Evolutionary conservation across 2,797 vertebrate genomes (phyloP).

Genomic region (Coregonus ussuriensis): DNA sequence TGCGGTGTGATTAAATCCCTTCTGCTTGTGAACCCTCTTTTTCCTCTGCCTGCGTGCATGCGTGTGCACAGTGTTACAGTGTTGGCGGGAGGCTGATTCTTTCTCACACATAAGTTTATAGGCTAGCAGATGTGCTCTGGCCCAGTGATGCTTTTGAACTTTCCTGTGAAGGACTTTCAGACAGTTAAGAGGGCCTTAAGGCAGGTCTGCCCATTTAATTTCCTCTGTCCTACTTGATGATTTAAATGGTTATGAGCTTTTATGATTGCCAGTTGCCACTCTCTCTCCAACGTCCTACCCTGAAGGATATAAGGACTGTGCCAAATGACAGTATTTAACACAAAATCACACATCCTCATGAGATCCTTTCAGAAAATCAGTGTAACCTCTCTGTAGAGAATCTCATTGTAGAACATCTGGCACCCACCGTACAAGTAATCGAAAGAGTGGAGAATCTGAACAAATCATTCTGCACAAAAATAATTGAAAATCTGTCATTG

Average conservation of each 20-base stretch:
- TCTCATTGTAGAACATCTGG: background rate
- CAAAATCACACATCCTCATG: conserved; percentile 26
- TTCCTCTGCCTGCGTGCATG: background rate
- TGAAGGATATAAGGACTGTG: conserved; percentile 13
- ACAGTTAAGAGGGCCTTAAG: conserved; percentile 46
- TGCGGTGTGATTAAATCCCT: conserved; percentile 37
- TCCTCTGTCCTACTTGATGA: conserved; percentile 42
- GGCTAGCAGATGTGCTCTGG: conserved; percentile 26
- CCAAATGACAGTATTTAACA: background rate
- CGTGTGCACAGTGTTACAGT: conserved; percentile 11
- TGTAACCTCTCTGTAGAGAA: background rate
- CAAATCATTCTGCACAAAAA: background rate
- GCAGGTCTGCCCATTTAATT: conserved; percentile 48
- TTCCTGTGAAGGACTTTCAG: conserved; percentile 44
- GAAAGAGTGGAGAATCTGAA: background rate
- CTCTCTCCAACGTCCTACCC: conserved; percentile 21
- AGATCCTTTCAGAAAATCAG: background rate
- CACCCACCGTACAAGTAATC: background rate
- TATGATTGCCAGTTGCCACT: conserved; percentile 40
- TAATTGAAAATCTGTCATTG: background rate
- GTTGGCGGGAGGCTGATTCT: conserved; percentile 1
- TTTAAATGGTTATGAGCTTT: conserved; percentile 46
- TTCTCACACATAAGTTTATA: conserved; percentile 18
- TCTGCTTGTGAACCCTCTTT: conserved; percentile 38
- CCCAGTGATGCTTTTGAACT: conserved; percentile 32